Percentiles rank a stretch among this genome's conserved stretches.
These are phyloP conservation scores for Parasteatoda lunata DNA, from an alignment of 2,888 invertebrate species.

Conservation along the genomic window DNA sequence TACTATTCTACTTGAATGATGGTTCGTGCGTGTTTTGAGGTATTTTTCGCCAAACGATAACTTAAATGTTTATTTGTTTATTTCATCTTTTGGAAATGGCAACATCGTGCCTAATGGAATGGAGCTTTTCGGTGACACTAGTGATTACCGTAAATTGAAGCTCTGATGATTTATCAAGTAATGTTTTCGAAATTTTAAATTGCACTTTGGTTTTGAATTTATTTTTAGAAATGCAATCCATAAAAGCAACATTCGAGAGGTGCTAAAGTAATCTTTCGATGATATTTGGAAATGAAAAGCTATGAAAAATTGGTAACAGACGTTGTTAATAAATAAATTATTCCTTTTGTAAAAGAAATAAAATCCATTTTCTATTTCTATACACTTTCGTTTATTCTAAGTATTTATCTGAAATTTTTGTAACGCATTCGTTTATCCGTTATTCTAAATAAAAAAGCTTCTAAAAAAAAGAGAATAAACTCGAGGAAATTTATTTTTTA, in stretches of 20 bases:
- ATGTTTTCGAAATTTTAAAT: slow-evolving; percentile 23
- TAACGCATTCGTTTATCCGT: too few relatives aligned
- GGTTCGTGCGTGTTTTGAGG: slow-evolving; percentile 10
- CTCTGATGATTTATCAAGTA: slow-evolving; percentile 15
- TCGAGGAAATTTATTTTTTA: too few relatives aligned
- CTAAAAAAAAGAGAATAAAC: too few relatives aligned
- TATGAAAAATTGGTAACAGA: too few relatives aligned
- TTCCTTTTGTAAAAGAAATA: too few relatives aligned
- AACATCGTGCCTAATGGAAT: slow-evolving; percentile 51
- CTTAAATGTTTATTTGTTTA: slow-evolving; percentile 16
- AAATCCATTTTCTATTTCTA: too few relatives aligned
- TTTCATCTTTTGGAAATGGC: slow-evolving; percentile 25
- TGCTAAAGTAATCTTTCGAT: slow-evolving; percentile 5
- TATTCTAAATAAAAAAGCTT: too few relatives aligned
- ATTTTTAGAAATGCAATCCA: background rate
- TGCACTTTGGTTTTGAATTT: slow-evolving; percentile 11
- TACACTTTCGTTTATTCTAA: too few relatives aligned
- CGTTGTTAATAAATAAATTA: too few relatives aligned
- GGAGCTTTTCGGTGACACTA: slow-evolving; percentile 25
- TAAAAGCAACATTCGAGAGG: slow-evolving; percentile 6
- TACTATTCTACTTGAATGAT: slow-evolving; percentile 25
- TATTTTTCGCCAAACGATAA: slow-evolving; percentile 10
- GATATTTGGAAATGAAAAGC: too few relatives aligned
- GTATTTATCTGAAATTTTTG: too few relatives aligned
- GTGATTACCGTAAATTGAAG: slow-evolving; percentile 46